Evolutionary conservation across 1,140 invertebrate genomes (phyloP), one percentile per base, ranked within the genome.

Genomic region (Drosophila orena): DNA sequence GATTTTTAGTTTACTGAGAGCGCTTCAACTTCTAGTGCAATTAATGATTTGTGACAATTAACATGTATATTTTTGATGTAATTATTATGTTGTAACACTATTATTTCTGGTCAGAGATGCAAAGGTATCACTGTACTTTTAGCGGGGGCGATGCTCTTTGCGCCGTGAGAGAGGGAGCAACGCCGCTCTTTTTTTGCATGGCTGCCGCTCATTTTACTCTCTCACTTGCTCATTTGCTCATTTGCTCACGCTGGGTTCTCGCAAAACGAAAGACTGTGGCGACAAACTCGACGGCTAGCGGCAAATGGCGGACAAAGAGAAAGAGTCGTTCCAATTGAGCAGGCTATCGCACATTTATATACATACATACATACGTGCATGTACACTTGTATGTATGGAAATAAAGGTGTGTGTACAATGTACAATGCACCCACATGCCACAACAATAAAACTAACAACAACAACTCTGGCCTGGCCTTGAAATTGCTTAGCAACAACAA

Each of bases 191-290:
- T 34, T 30, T 30, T 54, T 30, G 62, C 65, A 62, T 62, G 42
- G 42, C 42, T 15, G 47, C 10, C 27, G 27, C 47, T 10, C 30
- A 12, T 35, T 49, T 7, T 17, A 43, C 61, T 47, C 57, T 62
- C 62, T 4, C n/a, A n/a, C n/a, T n/a, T n/a, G n/a, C n/a, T n/a
- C n/a, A 53, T 47, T 69, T 40, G 27, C 35, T 14, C 35, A 14
- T 8, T 12, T 37, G n/a, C 58, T 56, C 59, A 65, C 40, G 64
- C 24, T 42, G 17, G 10, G 15, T 27, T 38, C 35, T 30, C 37
- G 14, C 44, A 43, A 68, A 70, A 78, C 81, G 61, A 86, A 85
- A 86, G 81, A 85, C 81, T 86, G 37, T 81, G 72, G 81, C 81
- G 78, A 85, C 81, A 78, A 86, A 85, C 81, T 86, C 77, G 81